Conservation (phyloP, 2,113 vertebrate genomes). For the Scortum barcoo region DNA sequence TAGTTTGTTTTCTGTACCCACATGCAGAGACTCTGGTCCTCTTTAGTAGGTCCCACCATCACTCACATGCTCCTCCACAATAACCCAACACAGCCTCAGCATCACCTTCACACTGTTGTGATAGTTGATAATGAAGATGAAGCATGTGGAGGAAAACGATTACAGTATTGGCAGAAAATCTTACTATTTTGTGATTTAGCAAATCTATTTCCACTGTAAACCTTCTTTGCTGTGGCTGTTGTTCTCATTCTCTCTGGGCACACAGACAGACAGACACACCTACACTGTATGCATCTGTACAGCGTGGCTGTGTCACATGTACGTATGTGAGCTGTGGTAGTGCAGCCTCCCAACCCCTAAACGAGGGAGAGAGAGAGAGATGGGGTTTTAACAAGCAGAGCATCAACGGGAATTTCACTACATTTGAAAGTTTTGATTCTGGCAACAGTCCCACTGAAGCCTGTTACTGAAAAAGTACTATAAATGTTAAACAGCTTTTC, state of each 20-base stretch:
- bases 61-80: background rate
- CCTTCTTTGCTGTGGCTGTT: background rate
- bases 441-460: background rate
- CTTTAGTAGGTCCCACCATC: background rate
- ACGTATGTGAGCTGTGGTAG: background rate
- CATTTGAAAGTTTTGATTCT: background rate
- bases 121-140: background rate
- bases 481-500: background rate
- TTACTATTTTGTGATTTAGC: background rate
- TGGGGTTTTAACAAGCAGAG: background rate
- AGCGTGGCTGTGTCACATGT: background rate
- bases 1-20: background rate
- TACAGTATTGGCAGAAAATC: too few relatives aligned
- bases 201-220: background rate
- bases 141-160: background rate
- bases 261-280: background rate
- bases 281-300: background rate
- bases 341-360: background rate
- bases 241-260: conserved; percentile 7
- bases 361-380: too few relatives aligned
- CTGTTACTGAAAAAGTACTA: background rate
- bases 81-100: background rate
- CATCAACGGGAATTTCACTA: background rate
- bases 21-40: background rate
- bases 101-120: background rate